Evolutionary conservation across 2,888 invertebrate genomes (phyloP).

Genomic region (Nesidiocoris tenuis): DNA sequence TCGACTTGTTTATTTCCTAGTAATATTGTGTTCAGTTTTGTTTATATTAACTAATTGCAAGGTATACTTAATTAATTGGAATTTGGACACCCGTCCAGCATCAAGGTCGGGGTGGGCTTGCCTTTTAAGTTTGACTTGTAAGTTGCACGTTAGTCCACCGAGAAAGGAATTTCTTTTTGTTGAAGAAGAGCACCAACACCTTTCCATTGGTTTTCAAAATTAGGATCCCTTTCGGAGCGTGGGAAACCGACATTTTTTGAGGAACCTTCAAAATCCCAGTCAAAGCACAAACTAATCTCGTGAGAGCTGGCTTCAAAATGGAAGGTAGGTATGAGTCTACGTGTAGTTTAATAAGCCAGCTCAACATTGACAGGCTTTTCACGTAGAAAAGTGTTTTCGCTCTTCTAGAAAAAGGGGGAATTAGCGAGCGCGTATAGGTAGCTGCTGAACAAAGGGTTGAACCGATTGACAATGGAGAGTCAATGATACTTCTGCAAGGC

Average conservation of each 20-base stretch:
- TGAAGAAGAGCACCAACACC: too few relatives aligned
- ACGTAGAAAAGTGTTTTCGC: neutral
- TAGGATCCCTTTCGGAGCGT: neutral
- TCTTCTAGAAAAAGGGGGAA: neutral
- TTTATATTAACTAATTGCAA: too few relatives aligned
- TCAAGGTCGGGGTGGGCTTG: too few relatives aligned
- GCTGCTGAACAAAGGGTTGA: neutral
- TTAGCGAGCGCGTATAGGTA: too few relatives aligned
- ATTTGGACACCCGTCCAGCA: too few relatives aligned
- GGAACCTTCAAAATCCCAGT: neutral
- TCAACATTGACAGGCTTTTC: neutral
- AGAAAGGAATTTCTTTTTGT: too few relatives aligned
- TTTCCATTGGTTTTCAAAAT: neutral
- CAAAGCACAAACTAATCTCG: neutral
- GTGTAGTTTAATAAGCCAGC: neutral
- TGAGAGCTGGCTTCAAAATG: neutral
- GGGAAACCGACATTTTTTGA: conserved; percentile 5
- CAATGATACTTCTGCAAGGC: conserved; percentile 7
- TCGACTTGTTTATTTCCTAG: too few relatives aligned
- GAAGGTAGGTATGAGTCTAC: neutral
- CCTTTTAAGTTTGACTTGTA: too few relatives aligned
- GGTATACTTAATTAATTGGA: too few relatives aligned
- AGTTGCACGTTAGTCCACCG: too few relatives aligned
- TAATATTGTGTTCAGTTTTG: too few relatives aligned
- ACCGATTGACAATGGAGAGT: neutral